These are phyloP conservation scores for Paralichthys olivaceus DNA, from an alignment of 2,113 vertebrate species.

Conservation along the genomic window DNA sequence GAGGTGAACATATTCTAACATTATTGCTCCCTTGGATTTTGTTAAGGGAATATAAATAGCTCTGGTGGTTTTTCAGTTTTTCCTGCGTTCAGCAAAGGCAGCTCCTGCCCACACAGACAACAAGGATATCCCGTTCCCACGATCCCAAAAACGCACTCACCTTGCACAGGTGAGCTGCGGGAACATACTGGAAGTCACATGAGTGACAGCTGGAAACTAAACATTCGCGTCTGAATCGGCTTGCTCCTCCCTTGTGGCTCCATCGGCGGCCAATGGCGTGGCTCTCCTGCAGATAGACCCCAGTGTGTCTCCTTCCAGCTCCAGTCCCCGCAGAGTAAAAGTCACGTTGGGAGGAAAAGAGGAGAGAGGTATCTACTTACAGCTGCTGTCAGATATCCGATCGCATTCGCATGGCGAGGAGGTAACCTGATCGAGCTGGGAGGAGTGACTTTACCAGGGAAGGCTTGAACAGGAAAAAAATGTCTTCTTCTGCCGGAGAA, in stretches of 20 bases:
- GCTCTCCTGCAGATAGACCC: slow-evolving; percentile 79
- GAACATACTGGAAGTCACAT: slow-evolving; percentile 59
- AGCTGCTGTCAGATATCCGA: slow-evolving; percentile 92
- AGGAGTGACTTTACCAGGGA: slow-evolving; percentile 90
- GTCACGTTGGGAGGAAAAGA: slow-evolving; percentile 82
- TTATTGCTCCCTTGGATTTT: not conserved
- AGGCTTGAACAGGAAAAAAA: slow-evolving; percentile 84
- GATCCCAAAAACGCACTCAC: slow-evolving; percentile 65
- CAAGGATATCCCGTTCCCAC: slow-evolving; percentile 63
- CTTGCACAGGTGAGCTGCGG: slow-evolving; percentile 80
- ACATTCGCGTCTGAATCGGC: slow-evolving; percentile 64
- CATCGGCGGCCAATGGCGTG: slow-evolving; percentile 77
- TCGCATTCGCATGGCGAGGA: slow-evolving; percentile 93
- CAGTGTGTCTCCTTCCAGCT: slow-evolving; percentile 75
- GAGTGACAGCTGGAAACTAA: slow-evolving; percentile 78
- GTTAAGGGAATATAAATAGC: too few species aligned
- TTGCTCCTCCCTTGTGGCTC: slow-evolving; percentile 79
- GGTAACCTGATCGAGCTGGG: slow-evolving; percentile 96
- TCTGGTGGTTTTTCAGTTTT: too few species aligned
- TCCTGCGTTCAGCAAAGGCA: slow-evolving; percentile 9
- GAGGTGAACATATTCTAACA: not conserved
- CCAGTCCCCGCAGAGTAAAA: slow-evolving; percentile 84
- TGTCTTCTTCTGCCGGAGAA: slow-evolving; percentile 94
- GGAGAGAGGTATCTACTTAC: slow-evolving; percentile 89
- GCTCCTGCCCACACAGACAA: slow-evolving; percentile 14